Evolutionary conservation across 2,797 vertebrate genomes (phyloP).

Genomic region (Xenopus petersii): DNA sequence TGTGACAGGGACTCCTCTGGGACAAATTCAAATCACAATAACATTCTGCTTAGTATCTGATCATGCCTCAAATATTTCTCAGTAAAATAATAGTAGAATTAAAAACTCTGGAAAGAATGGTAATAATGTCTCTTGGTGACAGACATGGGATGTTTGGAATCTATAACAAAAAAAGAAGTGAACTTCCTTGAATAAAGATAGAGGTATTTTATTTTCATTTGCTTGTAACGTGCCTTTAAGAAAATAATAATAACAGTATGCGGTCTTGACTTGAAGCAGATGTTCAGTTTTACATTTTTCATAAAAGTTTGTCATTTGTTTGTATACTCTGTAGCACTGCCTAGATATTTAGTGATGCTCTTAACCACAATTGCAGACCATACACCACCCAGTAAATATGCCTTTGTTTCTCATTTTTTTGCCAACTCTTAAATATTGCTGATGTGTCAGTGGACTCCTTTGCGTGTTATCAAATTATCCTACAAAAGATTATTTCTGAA

Average conservation of each 20-base stretch:
- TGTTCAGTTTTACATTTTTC: slow-evolving; percentile 12
- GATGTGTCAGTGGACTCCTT: background rate
- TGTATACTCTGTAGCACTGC: slow-evolving; percentile 5
- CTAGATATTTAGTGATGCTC: background rate
- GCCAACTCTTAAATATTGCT: background rate
- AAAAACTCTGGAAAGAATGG: background rate
- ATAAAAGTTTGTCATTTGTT: slow-evolving; percentile 10
- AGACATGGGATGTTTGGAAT: background rate
- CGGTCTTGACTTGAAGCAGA: slow-evolving; percentile 24
- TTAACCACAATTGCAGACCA: background rate
- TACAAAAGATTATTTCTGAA: background rate
- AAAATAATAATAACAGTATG: background rate
- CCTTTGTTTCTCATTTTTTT: background rate
- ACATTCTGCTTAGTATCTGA: background rate
- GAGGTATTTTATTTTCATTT: background rate
- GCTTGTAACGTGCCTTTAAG: background rate
- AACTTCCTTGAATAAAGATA: background rate
- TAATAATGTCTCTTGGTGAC: background rate
- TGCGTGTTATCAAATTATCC: background rate
- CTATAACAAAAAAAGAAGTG: background rate
- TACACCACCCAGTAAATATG: background rate
- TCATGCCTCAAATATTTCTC: background rate
- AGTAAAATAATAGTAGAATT: background rate
- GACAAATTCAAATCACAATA: background rate
- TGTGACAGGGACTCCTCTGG: background rate